Evolutionary conservation across 1,140 invertebrate genomes (phyloP), one percentile per base, ranked within the genome.

Genomic region (Scaptomyza hsui): DNA sequence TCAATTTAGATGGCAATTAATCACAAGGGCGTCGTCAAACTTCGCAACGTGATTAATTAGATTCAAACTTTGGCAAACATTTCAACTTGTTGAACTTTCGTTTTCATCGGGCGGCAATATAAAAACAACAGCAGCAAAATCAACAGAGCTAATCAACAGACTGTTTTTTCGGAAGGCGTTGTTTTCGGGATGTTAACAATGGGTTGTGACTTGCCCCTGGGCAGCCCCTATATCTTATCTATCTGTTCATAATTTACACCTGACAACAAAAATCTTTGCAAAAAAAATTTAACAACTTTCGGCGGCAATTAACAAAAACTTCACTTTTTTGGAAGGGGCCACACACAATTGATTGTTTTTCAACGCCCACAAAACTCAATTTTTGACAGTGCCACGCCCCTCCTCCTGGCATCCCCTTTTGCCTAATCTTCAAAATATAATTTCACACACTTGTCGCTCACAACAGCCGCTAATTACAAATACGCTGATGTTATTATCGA

Each of bases 371-470:
- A 21, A 41, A 59, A 29, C 4, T 18, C n/a, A 49, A 19, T 42
- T 59, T 12, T 67, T 51, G 15, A 35, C 35, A 5, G 24, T 1
- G 52, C 24, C 67, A 70, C 60, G 67, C 67, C 67, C 19, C 39
- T 12, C n/a, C n/a, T 3, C 15, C 9, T 13, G 5, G 35, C 19
- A 35, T 44, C 44, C 6, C 61, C 61, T 71, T 71, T 64, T 37
- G 49, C 52, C 21, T 52, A 48, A 48, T 37, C 39, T 70, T 59
- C 35, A 67, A 70, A 86, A 89, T 75, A 78, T 44, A 89, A 89
- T 82, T 86, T 86, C 71, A 75, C 82, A 86, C 83, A 86, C 82
- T 82, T 86, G 83, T 86, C 82, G 75, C 56, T 79, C 72, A 69
- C 35, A 39, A 39, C 49, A 26, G 19, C 41, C 45, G 52, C 67